These are phyloP conservation scores for Drosophila kepulauana DNA, from an alignment of 1,140 invertebrate genomes.

Conservation along the genomic window DNA sequence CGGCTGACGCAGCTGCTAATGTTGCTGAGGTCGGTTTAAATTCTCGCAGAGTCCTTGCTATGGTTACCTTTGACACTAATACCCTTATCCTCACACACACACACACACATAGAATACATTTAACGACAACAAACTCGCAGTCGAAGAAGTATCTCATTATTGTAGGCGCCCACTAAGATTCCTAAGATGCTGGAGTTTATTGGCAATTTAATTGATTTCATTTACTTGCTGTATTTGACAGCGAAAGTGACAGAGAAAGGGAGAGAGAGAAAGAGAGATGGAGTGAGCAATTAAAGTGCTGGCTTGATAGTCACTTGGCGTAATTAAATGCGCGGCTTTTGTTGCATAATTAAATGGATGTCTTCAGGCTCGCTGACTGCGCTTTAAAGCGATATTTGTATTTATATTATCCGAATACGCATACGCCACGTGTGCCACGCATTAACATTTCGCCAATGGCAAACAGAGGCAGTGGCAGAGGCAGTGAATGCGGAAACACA, in stretches of 20 bases:
- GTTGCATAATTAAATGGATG: conserved; percentile 73
- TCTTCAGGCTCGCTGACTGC: conserved; percentile 31
- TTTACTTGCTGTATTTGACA: conserved; percentile 36
- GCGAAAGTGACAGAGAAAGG: background rate
- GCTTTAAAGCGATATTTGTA: conserved; percentile 2
- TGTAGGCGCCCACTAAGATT: conserved; percentile 37
- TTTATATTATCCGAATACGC: conserved; percentile 41
- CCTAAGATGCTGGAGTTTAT: conserved; percentile 40
- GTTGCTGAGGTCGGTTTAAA: conserved; percentile 51
- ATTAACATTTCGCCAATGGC: conserved; percentile 61
- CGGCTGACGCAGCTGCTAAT: conserved; percentile 27
- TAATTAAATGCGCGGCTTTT: conserved; percentile 76
- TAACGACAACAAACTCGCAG: no score
- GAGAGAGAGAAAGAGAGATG: background rate
- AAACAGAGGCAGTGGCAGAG: conserved; percentile 8
- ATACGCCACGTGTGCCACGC: conserved; percentile 67
- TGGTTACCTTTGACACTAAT: conserved; percentile 74
- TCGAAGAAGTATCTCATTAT: conserved; percentile 46
- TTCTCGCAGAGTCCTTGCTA: conserved; percentile 55
- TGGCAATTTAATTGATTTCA: conserved; percentile 67
- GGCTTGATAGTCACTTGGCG: conserved; percentile 36
- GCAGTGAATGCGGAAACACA: conserved; percentile 2
- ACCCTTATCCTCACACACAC: conserved; percentile 39
- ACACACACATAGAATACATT: conserved; percentile 25
- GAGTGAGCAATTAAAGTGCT: conserved; percentile 11